These are phyloP conservation scores for Disparrhopalites patrizii DNA, from an alignment of 2,888 invertebrate species.

Conservation along the genomic window DNA sequence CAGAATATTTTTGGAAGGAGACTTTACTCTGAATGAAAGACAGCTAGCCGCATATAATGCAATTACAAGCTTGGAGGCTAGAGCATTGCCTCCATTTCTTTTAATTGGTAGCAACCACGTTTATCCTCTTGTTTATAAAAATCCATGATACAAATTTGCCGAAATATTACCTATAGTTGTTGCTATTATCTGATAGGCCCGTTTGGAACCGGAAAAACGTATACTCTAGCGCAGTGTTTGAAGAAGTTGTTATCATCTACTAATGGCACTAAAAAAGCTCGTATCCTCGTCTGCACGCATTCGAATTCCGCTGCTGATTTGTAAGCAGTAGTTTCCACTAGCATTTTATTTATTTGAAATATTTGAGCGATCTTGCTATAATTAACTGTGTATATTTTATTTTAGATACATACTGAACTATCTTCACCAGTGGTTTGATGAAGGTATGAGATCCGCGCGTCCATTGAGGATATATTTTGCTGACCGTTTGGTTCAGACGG, in stretches of 20 bases:
- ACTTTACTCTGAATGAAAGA: constrained; percentile 34
- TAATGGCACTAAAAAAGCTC: constrained; percentile 57
- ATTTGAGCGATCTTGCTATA: too few relatives aligned
- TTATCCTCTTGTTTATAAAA: too few relatives aligned
- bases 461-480: constrained; percentile 75
- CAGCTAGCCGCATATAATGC: constrained; percentile 39
- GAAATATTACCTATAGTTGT: too few relatives aligned
- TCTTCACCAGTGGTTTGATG: constrained; percentile 67
- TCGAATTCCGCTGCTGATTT: constrained; percentile 80
- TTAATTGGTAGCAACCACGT: constrained; percentile 62
- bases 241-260: constrained; percentile 58
- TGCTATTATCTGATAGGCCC: constrained; percentile 56
- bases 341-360: neutral
- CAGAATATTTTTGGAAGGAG: constrained; percentile 38
- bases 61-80: constrained; percentile 24
- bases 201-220: constrained; percentile 83
- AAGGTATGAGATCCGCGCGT: constrained; percentile 56
- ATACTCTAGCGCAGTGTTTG: constrained; percentile 69
- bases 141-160: too few relatives aligned
- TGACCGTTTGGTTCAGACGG: constrained; percentile 72
- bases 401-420: constrained; percentile 67
- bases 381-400: neutral
- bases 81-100: constrained; percentile 62
- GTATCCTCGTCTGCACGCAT: constrained; percentile 76
- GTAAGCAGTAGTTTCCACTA: constrained; percentile 50